A percentile compares a stretch with the other conserved stretches of the same genome.
Evolutionary conservation across 2,888 invertebrate species (phyloP).

Genomic region (Oasisia sp.): DNA sequence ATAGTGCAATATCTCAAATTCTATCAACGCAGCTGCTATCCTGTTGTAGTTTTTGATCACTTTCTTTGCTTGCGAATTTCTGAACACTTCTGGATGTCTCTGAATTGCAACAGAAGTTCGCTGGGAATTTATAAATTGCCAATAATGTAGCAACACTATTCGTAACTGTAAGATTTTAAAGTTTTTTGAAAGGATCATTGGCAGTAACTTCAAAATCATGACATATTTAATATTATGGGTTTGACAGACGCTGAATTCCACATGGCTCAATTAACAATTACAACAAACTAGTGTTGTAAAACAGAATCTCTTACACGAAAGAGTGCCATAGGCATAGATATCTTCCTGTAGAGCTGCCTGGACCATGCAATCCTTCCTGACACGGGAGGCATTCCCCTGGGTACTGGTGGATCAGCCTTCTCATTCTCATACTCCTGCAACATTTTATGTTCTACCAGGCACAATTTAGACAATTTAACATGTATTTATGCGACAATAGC

Average conservation of each 20-base stretch:
- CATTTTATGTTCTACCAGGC: background rate
- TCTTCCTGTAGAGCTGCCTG: slow-evolving; percentile 78
- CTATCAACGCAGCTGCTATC: slow-evolving; percentile 80
- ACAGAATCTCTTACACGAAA: slow-evolving; percentile 52
- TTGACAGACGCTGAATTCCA: background rate
- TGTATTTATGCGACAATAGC: background rate
- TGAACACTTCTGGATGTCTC: slow-evolving; percentile 50
- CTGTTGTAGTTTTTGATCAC: slow-evolving; percentile 75
- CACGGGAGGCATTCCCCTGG: slow-evolving; percentile 83
- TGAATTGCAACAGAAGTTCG: slow-evolving; percentile 32
- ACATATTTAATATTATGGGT: background rate
- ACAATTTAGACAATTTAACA: background rate
- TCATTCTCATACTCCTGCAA: slow-evolving; percentile 78
- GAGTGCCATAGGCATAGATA: slow-evolving; percentile 80
- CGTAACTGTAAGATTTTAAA: background rate
- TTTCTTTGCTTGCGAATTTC: slow-evolving; percentile 53
- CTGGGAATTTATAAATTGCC: background rate
- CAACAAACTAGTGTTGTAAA: background rate
- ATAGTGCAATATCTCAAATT: slow-evolving; percentile 86
- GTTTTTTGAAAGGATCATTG: background rate
- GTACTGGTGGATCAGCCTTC: slow-evolving; percentile 78
- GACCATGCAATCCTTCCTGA: slow-evolving; percentile 87
- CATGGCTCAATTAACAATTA: background rate
- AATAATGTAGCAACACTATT: background rate
- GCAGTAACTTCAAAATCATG: background rate